Conservation (phyloP, 1,140 invertebrate genomes). For the Sarcophaga bullata region DNA sequence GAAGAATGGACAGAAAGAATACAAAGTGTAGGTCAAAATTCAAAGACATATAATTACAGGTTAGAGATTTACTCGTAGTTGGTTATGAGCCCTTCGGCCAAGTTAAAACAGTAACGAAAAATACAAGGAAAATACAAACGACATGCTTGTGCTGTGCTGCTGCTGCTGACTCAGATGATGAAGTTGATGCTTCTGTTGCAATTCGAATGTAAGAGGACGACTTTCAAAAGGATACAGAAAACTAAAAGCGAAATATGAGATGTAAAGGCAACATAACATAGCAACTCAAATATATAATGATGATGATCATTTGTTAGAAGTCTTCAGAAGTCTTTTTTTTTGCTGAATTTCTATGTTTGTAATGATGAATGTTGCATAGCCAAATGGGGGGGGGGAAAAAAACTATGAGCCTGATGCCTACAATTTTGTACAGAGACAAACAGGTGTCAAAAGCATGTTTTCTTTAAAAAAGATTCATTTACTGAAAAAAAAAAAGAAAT, state of each 20-base stretch:
- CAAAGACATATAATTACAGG: slow-evolving; percentile 42
- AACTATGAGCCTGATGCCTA: background rate
- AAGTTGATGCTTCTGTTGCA: slow-evolving; percentile 25
- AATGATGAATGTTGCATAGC: background rate
- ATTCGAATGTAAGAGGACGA: background rate
- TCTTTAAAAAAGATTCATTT: background rate
- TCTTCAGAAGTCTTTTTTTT: background rate
- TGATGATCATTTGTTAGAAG: slow-evolving; percentile 30
- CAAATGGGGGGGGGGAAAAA: background rate
- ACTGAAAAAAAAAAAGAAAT: too few relatives aligned
- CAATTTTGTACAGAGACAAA: slow-evolving; percentile 11
- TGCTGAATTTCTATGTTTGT: background rate
- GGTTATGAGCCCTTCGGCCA: slow-evolving; percentile 20
- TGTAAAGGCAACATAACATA: background rate
- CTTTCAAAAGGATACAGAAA: slow-evolving; percentile 22
- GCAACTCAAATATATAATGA: slow-evolving; percentile 21
- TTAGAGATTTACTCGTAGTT: slow-evolving; percentile 23
- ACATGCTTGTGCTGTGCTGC: background rate
- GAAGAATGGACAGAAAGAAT: background rate
- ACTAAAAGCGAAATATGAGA: background rate
- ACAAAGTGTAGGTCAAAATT: slow-evolving; percentile 42
- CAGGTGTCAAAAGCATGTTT: slow-evolving; percentile 37
- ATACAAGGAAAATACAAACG: slow-evolving; percentile 1
- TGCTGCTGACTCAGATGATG: background rate
- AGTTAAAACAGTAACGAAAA: background rate